Base-by-base conservation (phyloP, 2,888 invertebrate species). In the Laspeyria flexula region DNA sequence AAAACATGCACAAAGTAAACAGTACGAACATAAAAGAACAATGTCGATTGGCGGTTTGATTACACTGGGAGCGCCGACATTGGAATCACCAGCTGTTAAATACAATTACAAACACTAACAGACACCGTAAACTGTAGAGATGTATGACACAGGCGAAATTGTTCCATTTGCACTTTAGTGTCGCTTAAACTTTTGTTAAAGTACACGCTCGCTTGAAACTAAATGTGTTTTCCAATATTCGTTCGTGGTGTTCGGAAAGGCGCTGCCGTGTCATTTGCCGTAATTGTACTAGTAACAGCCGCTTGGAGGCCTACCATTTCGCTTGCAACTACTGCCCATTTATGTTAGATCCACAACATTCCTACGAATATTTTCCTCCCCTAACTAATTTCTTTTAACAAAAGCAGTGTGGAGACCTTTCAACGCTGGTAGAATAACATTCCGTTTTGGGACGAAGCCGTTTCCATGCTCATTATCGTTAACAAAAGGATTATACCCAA, bases 401-500 rank as follows among this genome's bases (percentile, higher is more conserved):
- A 43, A 37, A 52, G 49, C 55, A 40, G 44, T 45, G 48, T 53
- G 49, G 51, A 54, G 79, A 46, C 68, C 77, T 65, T 43, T 39
- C 40, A 52, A 58, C 30, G 35, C 42, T 65, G 62, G 68, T 51
- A 42, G 34, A 54, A 59, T 56, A 45, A 54, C 51, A 74, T 79
- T 81, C 75, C 70, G 73, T 75, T 81, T 79, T 54, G 66, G 75
- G 74, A 75, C 75, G 71, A 67, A 73, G 62, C 73, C 75, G 75
- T 83, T 81, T 77, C 69, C 76, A 67, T 72, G 59, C 75, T 81
- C 81, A 81, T 86, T 85, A 82, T 81, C 75, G 76, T 82, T 81
- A 81, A 83, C 81, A 81, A 81, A 83, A 82, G 83, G 84, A 77
- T 82, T 81, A 73, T 74, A 75, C 70, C 71, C 76, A 78, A 83